Evolutionary conservation across 2,797 vertebrate species (phyloP), one percentile per base, ranked within the genome.

Genomic region (Mareca penelope): DNA sequence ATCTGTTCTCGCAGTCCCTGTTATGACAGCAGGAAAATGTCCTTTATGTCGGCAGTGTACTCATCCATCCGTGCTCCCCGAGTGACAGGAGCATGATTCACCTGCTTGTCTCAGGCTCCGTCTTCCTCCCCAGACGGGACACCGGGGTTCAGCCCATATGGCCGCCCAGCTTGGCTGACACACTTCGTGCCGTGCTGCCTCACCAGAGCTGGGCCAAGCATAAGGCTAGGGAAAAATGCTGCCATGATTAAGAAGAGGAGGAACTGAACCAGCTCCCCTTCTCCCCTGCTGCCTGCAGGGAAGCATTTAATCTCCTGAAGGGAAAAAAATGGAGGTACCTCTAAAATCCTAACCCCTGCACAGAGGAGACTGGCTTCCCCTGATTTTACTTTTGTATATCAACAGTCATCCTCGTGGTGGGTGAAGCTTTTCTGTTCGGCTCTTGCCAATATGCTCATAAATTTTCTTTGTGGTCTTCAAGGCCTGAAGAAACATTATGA

Each of bases 41-140:
- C 77, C 71, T 68, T 73, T 46, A 6, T 0, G 0, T 88, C 0
- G 0, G 53, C 68, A 70, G 55, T 0, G 16, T 24, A 73, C 73
- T 96, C 82, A 48, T 87, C 90, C 81, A 59, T 86, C 50, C 65
- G 70, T 4, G 3, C 69, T 90, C 59, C 46, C 31, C 17, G 37
- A 50, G 56, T 26, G 85, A 84, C 6, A 46, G 50, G 19, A 60
- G n/a, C 28, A 17, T 33, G 81, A 91, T 79, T 93, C 91, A 60
- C 57, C 56, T 80, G 78, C 85, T 89, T 1, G 0, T 73, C 71
- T 56, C 77, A 17, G 7, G 57, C 67, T 71, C 80, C 4, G 0
- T 67, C 79, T 80, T 73, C 82, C 64, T 89, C 65, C 40, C 44
- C n/a, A 73, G 2, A 17, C 0, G 4, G 29, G 82, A 64, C 3